A percentile compares a stretch with the other conserved stretches of the same genome.
Conservation (phyloP, 2,113 vertebrate species). For the Panthera leo region DNA sequence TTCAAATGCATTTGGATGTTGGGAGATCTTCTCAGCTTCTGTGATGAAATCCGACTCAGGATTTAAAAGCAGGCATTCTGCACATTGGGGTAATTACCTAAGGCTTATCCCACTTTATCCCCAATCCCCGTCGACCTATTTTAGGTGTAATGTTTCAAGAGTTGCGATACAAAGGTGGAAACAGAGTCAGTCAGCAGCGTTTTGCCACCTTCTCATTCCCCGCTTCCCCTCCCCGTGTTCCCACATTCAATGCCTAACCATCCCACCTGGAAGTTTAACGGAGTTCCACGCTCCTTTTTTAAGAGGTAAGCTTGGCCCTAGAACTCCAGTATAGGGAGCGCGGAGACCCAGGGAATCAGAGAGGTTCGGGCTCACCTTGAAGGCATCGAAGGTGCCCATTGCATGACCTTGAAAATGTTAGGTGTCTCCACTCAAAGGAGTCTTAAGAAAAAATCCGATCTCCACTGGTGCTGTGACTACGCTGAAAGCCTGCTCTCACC, state of each 20-base stretch:
- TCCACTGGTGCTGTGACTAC: slow-evolving; percentile 57
- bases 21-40: slow-evolving; percentile 62
- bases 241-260: background rate
- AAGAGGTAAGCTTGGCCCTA: background rate
- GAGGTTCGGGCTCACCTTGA: slow-evolving; percentile 58
- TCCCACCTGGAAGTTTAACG: slow-evolving; percentile 17
- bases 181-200: background rate
- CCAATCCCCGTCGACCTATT: slow-evolving; percentile 79
- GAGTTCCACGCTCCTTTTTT: slow-evolving; percentile 17
- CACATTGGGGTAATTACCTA: slow-evolving; percentile 76
- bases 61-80: slow-evolving; percentile 70
- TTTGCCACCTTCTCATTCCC: background rate
- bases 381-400: background rate
- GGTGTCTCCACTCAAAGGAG: background rate
- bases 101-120: slow-evolving; percentile 68
- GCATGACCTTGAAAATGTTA: slow-evolving; percentile 75
- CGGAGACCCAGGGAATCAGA: slow-evolving; percentile 9
- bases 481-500: background rate
- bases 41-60: slow-evolving; percentile 65
- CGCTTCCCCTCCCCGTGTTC: background rate
- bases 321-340: background rate
- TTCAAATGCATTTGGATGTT: slow-evolving; percentile 64
- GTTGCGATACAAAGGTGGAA: slow-evolving; percentile 67
- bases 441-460: slow-evolving; percentile 10
- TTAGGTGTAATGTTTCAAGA: slow-evolving; percentile 49